Percentiles rank a stretch among this genome's conserved stretches.
Conservation (phyloP, 1,140 invertebrate genomes). For the Platyscapa corneri region DNA sequence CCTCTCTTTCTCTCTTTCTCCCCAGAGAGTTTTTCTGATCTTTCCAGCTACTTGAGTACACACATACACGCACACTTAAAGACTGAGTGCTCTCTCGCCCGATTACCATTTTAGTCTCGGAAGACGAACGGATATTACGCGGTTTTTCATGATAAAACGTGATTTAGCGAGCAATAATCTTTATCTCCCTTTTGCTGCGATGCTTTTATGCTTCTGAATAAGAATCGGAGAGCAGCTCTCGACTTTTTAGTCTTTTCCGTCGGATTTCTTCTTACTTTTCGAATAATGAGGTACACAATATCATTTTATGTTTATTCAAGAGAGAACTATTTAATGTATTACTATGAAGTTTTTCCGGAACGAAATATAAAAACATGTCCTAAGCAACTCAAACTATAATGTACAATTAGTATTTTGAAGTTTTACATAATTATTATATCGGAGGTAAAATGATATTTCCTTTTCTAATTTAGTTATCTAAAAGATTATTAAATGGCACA, state of each 20-base stretch:
- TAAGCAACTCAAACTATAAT: background rate
- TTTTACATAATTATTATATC: background rate
- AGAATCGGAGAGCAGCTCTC: conserved; percentile 14
- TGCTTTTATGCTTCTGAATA: conserved; percentile 45
- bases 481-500: background rate
- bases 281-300: conserved; percentile 41
- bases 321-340: conserved; percentile 15
- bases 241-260: background rate
- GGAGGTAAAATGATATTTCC: background rate
- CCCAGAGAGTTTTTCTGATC: conserved; percentile 41
- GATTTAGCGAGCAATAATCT: conserved; percentile 52
- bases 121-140: conserved; percentile 53
- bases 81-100: conserved; percentile 24
- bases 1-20: no score
- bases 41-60: conserved; percentile 43
- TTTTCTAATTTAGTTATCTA: background rate
- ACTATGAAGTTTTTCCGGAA: background rate
- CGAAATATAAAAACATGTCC: background rate
- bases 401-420: background rate
- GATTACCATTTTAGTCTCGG: conserved; percentile 49
- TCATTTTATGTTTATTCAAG: conserved; percentile 35
- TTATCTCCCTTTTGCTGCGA: conserved; percentile 28
- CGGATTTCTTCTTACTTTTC: conserved; percentile 21
- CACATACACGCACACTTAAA: conserved; percentile 3
- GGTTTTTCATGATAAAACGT: conserved; percentile 51